Base-by-base conservation (phyloP, 1,140 invertebrate genomes). In the Dinothrombium tinctorium region DNA sequence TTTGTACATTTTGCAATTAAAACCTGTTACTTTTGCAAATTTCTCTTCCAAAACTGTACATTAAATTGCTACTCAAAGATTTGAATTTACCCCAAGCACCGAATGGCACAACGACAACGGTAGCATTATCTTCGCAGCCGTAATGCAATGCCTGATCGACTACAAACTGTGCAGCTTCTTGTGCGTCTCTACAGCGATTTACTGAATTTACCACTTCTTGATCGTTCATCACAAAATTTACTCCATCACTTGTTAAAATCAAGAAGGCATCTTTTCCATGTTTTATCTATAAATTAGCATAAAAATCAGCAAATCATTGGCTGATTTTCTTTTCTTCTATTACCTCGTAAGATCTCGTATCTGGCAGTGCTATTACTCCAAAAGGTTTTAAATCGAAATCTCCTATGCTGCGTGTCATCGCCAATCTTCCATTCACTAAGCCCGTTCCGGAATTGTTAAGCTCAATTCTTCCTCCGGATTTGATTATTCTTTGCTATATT, bases 401-500 rank as follows among this genome's bases (percentile, higher is more conserved):
- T 7, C 67, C 67, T 6, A 69, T 54, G 50, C 65, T 67, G n/a
- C 67, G 48, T 4, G 65, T 67, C 67, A 69, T 69, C 9, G 59
- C 59, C 3, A 69, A 53, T 23, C 60, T 47, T 7, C 62, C 63
- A 53, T 67, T 68, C 3, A 60, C 58, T 20, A 64, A 47, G 20
- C 53, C 43, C 19, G 52, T 49, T 12, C 63, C 65, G 21, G 60
- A 52, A 48, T 57, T 62, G 43, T 66, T 62, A 7, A 50, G 40
- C 28, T 52, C 54, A 7, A 63, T 53, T 2, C 47, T 46, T 25
- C 56, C 59, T 17, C 56, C 54, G 21, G 54, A 57, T 46, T 57
- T 47, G 37, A 52, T 45, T 23, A 60, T 58, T 37, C 58, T 41
- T 41, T 52, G 48, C 46, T 45, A 36, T 20, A 9, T 38, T 17